phyloP scores from a whole-genome alignment of 2,797 vertebrate genomes.

The Cheirogaleus major region DNA sequence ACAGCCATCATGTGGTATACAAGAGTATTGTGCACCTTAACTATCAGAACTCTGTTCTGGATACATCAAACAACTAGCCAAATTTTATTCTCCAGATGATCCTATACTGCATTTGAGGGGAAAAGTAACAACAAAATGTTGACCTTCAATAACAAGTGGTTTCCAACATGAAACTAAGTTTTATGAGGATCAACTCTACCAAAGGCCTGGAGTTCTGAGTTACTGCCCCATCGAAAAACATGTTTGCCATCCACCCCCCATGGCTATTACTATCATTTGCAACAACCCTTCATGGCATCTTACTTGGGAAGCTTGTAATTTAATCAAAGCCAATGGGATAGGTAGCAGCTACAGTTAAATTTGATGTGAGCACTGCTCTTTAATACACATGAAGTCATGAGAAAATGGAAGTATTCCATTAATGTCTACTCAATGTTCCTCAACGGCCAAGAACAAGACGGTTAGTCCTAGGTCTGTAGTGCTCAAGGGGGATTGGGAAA shows the following conservation, averaged over 20 bases:
- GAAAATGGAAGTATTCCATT: constrained; percentile 45
- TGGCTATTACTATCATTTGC: neutral
- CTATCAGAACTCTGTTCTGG: constrained; percentile 75
- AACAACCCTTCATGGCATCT: neutral
- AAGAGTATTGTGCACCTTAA: constrained; percentile 77
- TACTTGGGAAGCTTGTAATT: constrained; percentile 61
- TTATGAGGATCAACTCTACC: constrained; percentile 45
- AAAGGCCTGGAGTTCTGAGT: constrained; percentile 25
- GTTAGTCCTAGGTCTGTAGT: neutral
- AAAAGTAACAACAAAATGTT: constrained; percentile 71
- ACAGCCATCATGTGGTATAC: constrained; percentile 75
- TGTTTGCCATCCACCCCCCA: neutral
- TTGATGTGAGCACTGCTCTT: constrained; percentile 44
- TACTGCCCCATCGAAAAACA: neutral
- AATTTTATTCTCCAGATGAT: constrained; percentile 58
- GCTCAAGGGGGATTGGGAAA: neutral
- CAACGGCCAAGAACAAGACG: constrained; percentile 8
- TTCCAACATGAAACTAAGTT: constrained; percentile 53
- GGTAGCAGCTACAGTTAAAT: constrained; percentile 52
- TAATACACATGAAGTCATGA: constrained; percentile 34
- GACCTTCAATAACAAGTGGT: constrained; percentile 26
- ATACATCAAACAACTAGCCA: constrained; percentile 68
- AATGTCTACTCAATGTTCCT: neutral
- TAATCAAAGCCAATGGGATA: constrained; percentile 62
- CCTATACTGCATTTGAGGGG: constrained; percentile 64